Percentiles rank a stretch among this genome's conserved stretches.
These are phyloP conservation scores for Sarcoramphus papa DNA, from an alignment of 2,797 vertebrate species.

Conservation along the genomic window DNA sequence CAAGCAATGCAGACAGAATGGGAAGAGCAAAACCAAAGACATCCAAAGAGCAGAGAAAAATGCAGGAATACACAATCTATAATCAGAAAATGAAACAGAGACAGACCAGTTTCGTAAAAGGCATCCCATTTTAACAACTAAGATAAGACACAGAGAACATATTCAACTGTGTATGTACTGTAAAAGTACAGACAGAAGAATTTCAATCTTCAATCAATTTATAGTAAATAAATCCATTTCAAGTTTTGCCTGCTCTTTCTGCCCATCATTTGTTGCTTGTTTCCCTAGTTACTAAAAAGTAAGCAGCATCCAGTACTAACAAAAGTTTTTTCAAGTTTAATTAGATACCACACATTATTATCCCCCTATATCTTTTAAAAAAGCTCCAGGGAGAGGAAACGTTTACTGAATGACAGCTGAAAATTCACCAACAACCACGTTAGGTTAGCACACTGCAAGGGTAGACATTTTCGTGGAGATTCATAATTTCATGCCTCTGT, in stretches of 20 bases:
- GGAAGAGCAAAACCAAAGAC: constrained; percentile 4
- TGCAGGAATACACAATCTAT: neutral
- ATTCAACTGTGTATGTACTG: neutral
- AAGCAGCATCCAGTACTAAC: neutral
- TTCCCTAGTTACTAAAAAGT: neutral
- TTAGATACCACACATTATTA: neutral
- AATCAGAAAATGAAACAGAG: neutral
- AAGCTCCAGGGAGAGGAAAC: neutral
- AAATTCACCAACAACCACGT: neutral
- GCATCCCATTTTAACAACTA: neutral
- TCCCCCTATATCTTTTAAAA: neutral
- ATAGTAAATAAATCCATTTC: neutral
- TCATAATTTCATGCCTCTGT: neutral
- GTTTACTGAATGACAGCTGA: neutral
- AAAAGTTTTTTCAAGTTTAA: neutral
- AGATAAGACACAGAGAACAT: neutral
- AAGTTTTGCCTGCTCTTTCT: neutral
- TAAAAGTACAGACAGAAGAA: neutral
- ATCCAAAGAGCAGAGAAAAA: neutral
- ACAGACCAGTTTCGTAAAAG: neutral
- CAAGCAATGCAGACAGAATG: constrained; percentile 15
- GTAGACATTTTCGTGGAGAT: neutral
- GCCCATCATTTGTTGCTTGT: neutral
- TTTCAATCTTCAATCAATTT: neutral
- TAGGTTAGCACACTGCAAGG: neutral